Evolutionary conservation across 1,140 invertebrate genomes (phyloP), one percentile per base, ranked within the genome.

Genomic region (Diabrotica virgifera): DNA sequence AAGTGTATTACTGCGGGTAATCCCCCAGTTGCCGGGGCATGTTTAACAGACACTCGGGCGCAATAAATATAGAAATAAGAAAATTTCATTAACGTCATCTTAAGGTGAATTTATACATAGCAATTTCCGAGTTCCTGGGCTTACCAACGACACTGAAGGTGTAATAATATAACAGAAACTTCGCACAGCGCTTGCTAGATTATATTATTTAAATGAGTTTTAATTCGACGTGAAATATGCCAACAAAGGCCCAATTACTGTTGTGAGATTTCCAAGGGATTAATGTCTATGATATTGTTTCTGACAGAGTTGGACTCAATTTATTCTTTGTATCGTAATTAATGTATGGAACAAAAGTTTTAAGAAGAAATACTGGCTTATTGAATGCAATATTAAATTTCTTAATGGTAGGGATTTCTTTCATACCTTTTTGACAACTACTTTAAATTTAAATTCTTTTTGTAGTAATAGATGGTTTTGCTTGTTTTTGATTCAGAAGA

Each of bases 81-180:
- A 81, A 80, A 81, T 82, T 82, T 82, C 80, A 82, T 82, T 82
- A 82, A 81, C 78, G 80, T 81, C 80, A 80, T 81, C 79, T 80
- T 80, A 78, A 80, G 78, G 80, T 80, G 74, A 81, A 82, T 81
- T 82, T 81, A 82, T 82, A 79, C 73, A 71, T 72, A 62, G 80
- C 77, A 81, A 82, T 81, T 82, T 82, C 79, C 79, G 72, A 72
- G 71, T 70, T 69, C 64, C 64, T 61, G 69, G 70, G 68, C 76
- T 75, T 76, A 72, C 71, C 68, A 66, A 70, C 70, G 72, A 74
- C 73, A 74, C 66, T 71, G 66, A 69, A 62, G 40, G 70, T 72
- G 71, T 75, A 74, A 75, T 77, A 77, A 77, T 77, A 46, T 46
- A 76, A 75, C 65, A 62, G 70, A 69, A 71, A 71, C 68, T 67